Conservation (phyloP, 2,113 vertebrate genomes). For the Poecile atricapillus region DNA sequence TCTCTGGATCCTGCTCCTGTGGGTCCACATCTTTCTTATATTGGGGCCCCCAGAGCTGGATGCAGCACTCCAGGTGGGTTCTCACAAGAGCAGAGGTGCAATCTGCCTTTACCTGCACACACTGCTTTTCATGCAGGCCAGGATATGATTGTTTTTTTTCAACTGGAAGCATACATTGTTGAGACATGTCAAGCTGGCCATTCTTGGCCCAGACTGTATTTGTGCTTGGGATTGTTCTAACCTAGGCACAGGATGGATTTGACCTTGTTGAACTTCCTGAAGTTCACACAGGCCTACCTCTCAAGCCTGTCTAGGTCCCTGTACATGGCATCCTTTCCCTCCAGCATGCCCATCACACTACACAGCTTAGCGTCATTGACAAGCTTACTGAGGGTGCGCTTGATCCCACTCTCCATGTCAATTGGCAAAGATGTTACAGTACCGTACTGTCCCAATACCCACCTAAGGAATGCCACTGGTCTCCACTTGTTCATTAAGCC, state of each 20-base stretch:
- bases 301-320: not conserved
- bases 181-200: not conserved
- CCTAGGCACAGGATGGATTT: not conserved
- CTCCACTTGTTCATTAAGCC: not conserved
- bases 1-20: rapidly evolving
- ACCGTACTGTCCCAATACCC: not conserved
- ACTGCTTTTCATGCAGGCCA: not conserved
- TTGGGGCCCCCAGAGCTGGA: not conserved
- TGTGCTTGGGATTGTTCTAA: not conserved
- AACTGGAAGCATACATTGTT: not conserved
- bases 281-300: not conserved
- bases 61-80: not conserved
- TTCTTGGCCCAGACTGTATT: not conserved
- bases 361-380: not conserved
- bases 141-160: not conserved
- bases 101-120: not conserved
- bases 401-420: not conserved
- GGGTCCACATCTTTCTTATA: not conserved
- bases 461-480: not conserved
- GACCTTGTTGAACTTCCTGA: not conserved
- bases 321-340: not conserved
- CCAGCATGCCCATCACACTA: not conserved
- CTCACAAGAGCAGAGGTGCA: not conserved
- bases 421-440: not conserved
- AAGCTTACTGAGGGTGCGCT: not conserved